Evolutionary conservation across 2,888 invertebrate genomes (phyloP), one percentile per base, ranked within the genome.

Genomic region (Lysandra coridon): DNA sequence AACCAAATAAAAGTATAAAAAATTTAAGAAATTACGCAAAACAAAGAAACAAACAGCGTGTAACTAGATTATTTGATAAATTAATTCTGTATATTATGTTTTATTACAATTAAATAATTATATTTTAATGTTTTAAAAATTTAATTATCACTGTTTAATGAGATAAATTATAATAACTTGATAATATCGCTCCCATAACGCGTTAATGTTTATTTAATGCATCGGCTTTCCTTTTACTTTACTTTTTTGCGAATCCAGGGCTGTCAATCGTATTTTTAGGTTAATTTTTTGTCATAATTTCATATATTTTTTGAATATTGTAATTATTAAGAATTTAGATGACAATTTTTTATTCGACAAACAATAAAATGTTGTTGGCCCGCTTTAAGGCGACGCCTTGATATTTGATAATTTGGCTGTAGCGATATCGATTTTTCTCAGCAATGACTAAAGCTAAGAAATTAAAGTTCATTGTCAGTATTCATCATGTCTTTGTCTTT

Each of bases 151-250:
- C 33, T 69, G 14, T 69, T 33, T 12, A 69, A 69, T 69, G 14
- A 33, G 33, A 69, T 33, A 3, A 69, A 14, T 69, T 69, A 33
- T 33, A 69, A 30, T 69, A 37, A 37, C 69, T 33, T 69, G 33
- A 69, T 69, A 69, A 69, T 14, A 37, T 69, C 69, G 69, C 69
- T 37, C 5, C 69, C 33, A 69, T 37, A 69, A 69, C 14, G 33
- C 69, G 69, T 69, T 69, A 69, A 69, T 69, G 69, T 69, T 69
- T 69, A 69, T 69, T 33, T 69, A 33, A 69, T 69, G 69, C 33
- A 37, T 69, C 69, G 33, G 33, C 69, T 69, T 37, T 69, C 69
- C 69, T 69, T 69, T 69, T 69, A 33, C 69, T 69, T 69, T 17
- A 33, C 69, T 37, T 69, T 64, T 69, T 69, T 69, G 33, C 5